Conservation (phyloP, 2,797 vertebrate species). For the Rhyacichthys aspro region DNA sequence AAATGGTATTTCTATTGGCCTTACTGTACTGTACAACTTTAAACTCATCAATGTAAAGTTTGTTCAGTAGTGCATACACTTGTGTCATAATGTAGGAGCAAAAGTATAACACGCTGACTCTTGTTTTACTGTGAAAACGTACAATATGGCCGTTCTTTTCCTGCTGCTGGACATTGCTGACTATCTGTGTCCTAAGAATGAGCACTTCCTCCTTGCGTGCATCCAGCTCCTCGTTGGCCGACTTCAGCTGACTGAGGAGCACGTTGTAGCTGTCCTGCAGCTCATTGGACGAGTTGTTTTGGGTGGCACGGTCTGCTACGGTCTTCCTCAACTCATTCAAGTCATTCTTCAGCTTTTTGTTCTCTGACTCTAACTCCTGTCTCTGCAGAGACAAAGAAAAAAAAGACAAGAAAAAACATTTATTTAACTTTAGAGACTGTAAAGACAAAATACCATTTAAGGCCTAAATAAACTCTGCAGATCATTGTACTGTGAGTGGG, state of each 20-base stretch:
- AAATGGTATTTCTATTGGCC: no score
- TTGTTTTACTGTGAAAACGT: conserved; percentile 26
- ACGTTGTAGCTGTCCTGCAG: conserved; percentile 83
- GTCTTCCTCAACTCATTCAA: conserved; percentile 89
- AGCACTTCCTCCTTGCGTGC: conserved; percentile 96
- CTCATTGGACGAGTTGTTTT: conserved; percentile 72
- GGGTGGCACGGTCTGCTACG: conserved; percentile 71
- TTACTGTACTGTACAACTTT: no score
- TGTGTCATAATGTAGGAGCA: no score
- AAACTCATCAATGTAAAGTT: no score
- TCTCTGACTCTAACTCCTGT: conserved; percentile 93
- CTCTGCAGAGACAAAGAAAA: conserved; percentile 73
- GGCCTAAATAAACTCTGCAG: no score
- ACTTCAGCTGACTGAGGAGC: conserved; percentile 88
- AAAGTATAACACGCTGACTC: neutral
- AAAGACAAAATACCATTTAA: no score
- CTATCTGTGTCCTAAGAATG: conserved; percentile 89
- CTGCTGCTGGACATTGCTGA: conserved; percentile 81
- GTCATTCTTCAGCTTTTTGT: conserved; percentile 95
- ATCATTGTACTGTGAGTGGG: no score
- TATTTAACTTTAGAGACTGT: neutral
- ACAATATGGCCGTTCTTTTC: conserved; percentile 67
- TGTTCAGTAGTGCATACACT: neutral
- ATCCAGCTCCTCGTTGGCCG: conserved; percentile 91
- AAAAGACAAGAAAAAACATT: neutral